These are phyloP conservation scores for Cetoscarus ocellatus DNA, from an alignment of 2,797 vertebrate species.

Conservation along the genomic window DNA sequence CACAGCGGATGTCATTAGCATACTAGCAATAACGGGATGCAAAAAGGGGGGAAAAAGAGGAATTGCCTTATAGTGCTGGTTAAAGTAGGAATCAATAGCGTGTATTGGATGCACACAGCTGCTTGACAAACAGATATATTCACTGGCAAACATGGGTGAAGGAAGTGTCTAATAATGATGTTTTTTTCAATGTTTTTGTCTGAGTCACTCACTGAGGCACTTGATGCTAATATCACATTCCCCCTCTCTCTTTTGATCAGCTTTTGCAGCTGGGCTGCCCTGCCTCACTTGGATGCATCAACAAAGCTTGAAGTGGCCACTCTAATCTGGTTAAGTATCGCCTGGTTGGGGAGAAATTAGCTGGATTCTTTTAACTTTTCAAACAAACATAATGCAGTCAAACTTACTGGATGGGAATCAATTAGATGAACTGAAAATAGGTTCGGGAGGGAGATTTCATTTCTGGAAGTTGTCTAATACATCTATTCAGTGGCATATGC, in stretches of 20 bases:
- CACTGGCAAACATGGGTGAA: slow-evolving; percentile 82
- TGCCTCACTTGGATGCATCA: slow-evolving; percentile 83
- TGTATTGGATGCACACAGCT: slow-evolving; percentile 85
- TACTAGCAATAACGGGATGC: slow-evolving; percentile 94
- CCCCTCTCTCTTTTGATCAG: slow-evolving; percentile 84
- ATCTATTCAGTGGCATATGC: slow-evolving; percentile 71
- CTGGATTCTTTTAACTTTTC: slow-evolving; percentile 85
- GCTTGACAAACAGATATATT: slow-evolving; percentile 87
- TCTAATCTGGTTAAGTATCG: slow-evolving; percentile 84
- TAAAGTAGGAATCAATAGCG: slow-evolving; percentile 88
- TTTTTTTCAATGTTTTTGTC: slow-evolving; percentile 84
- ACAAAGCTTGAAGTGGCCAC: slow-evolving; percentile 86
- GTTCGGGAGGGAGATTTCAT: slow-evolving; percentile 46
- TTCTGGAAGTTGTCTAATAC: slow-evolving; percentile 69
- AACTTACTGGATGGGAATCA: slow-evolving; percentile 82
- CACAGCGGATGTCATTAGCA: slow-evolving; percentile 94
- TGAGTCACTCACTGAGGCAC: slow-evolving; percentile 78
- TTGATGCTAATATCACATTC: slow-evolving; percentile 86
- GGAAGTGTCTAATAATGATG: slow-evolving; percentile 85
- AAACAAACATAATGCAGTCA: slow-evolving; percentile 85
- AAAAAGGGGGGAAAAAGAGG: slow-evolving; percentile 77
- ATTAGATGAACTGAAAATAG: slow-evolving; percentile 79
- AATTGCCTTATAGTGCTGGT: slow-evolving; percentile 88
- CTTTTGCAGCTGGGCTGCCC: slow-evolving; percentile 85
- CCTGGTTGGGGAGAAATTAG: slow-evolving; percentile 83